Base-by-base conservation (phyloP, 2,888 invertebrate species). In the Drosophila mulleri region DNA sequence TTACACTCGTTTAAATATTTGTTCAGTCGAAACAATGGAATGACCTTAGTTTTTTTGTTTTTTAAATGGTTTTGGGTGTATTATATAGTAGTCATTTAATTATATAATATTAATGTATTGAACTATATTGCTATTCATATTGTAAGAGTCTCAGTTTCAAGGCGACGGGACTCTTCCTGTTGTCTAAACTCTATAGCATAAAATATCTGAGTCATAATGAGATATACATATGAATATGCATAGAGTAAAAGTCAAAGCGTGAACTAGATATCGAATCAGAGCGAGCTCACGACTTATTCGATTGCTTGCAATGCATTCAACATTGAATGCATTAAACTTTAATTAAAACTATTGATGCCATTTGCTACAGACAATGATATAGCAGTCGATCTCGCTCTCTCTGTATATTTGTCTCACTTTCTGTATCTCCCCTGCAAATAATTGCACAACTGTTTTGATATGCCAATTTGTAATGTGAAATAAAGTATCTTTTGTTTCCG, bases 1-100 rank as follows among this genome's bases (percentile, higher is more conserved):
- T 69, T 73, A 79, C 73, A 80, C 72, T 52, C 79, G 78, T 67
- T 75, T 50, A 72, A 83, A 83, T 80, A 86, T 83, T 83, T 68
- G 66, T 42, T 44, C 52, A 53, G 32, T 45, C 56, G 44, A 58
- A 53, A 70, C 60, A 67, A 57, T 59, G 8, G 23, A 42, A 29
- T 12, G 71, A 26, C 74, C 72, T 80, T 80, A 52, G 56, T 54
- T n/a, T 6, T 5, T 4, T 23, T n/a, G 5, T n/a, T 7, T n/a
- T n/a, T n/a, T n/a, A 26, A 26, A 29, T 48, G 20, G 59, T 75
- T 61, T 53, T 45, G 50, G 65, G 48, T 29, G 66, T 54, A 45
- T 56, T 44, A 32, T 56, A 58, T 26, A 12, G 41, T 48, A 18
- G 35, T 53, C 26, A 23, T 53, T 39, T 39, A 3, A 35, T 35